Percentiles rank a stretch among this genome's conserved stretches.
These are phyloP conservation scores for Diorhabda elongata DNA, from an alignment of 1,140 invertebrate species.

Conservation along the genomic window DNA sequence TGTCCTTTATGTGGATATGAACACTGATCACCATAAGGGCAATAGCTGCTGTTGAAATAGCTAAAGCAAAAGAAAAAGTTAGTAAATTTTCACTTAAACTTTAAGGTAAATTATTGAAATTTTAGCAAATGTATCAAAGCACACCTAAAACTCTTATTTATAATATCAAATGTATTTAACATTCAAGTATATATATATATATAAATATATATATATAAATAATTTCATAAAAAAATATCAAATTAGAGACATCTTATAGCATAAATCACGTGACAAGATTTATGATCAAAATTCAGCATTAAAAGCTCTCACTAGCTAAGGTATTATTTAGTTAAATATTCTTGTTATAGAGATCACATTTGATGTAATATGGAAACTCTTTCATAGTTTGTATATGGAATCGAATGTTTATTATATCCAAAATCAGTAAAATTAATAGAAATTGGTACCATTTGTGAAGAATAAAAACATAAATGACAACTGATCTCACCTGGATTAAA, in stretches of 20 bases:
- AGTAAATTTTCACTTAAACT: background rate
- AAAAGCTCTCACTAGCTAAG: too few species aligned
- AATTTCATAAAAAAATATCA: slow-evolving; percentile 4
- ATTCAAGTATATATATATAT: background rate
- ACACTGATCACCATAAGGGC: slow-evolving; percentile 18
- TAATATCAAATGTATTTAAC: background rate
- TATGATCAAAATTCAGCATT: too few species aligned
- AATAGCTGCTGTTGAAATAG: slow-evolving; percentile 19
- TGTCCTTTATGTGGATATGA: slow-evolving; percentile 21
- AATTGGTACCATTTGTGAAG: too few species aligned
- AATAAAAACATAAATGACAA: too few species aligned
- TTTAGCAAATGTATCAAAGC: background rate
- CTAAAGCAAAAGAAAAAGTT: slow-evolving; percentile 17
- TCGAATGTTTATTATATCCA: too few species aligned
- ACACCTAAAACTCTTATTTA: background rate
- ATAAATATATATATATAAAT: slow-evolving; percentile 13
- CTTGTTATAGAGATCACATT: too few species aligned
- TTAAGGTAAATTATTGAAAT: background rate
- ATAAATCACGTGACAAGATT: background rate
- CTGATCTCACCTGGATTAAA: too few species aligned
- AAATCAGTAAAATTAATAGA: too few species aligned
- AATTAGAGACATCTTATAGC: background rate
- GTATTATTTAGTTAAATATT: too few species aligned
- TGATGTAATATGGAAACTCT: too few species aligned
- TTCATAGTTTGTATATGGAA: too few species aligned